Base-by-base conservation (phyloP, 2,797 vertebrate species). In the Gallinago nigripennis region DNA sequence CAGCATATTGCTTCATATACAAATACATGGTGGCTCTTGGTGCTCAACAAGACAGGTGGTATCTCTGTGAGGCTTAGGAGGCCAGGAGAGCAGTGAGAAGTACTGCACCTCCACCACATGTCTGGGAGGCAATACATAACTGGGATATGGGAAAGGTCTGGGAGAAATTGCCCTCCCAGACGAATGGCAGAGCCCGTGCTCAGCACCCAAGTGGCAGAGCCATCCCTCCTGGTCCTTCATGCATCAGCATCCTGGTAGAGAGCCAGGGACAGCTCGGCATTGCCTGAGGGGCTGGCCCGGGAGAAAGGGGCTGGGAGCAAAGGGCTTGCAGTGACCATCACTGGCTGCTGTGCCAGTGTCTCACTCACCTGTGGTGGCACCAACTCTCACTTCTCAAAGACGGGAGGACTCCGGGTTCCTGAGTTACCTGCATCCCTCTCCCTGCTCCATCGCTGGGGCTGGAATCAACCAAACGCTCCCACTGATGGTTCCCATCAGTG, bases 41-140 rank as follows among this genome's bases (percentile, higher is more conserved):
- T 88, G 66, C 51, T 85, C 1, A 0, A 2, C 69, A 39, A 80
- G 69, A 45, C 35, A 64, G 57, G 19, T 7, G 16, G n/a, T 21
- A 19, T 61, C 24, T 65, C 70, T 45, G 41, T 21, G 41, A 53
- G 23, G 20, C 35, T 37, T 0, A 63, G 50, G 43, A 90, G 21
- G 15, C 16, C 81, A 56, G 64, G 43, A 64, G 58, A 83, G 18
- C 30, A 35, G 24, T 5, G n/a, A 33, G 78, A 45, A 35, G 27
- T 9, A 11, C 2, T 61, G 58, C 30, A 41, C 9, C 25, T 46
- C 37, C 21, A 27, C 3, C 1, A 0, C 11, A 8, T 3, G 20
- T 12, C 37, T n/a, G 37, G 80, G 17, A 81, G 24, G 24, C 35
- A 39, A 6, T 0, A 3, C 6, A 5, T 6, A 27, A 23, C 3